phyloP scores from a whole-genome alignment of 2,888 invertebrate species.

The Prenolepis imparis region DNA sequence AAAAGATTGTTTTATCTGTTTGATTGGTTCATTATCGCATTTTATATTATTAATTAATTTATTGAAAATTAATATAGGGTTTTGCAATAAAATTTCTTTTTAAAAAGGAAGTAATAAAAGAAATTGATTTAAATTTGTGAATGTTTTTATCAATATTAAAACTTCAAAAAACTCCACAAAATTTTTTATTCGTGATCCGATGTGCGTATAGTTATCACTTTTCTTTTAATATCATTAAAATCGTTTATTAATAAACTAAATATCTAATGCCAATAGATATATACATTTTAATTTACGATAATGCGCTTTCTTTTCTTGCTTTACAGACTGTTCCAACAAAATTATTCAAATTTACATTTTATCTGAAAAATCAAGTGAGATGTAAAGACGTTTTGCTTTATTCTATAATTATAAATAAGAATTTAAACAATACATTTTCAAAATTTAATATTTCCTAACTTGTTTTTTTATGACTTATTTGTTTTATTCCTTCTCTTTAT shows the following conservation, averaged over 20 bases:
- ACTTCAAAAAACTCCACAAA: not conserved
- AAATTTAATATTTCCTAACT: no score
- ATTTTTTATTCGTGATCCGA: not conserved
- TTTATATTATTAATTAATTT: not conserved
- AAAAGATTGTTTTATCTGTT: not conserved
- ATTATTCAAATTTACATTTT: no score
- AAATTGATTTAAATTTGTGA: not conserved
- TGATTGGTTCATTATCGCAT: not conserved
- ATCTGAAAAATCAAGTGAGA: no score
- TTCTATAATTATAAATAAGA: no score
- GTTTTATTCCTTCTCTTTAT: not conserved
- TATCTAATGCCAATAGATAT: no score
- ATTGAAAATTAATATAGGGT: not conserved
- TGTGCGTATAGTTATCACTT: no score
- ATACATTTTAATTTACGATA: no score
- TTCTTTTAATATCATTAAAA: no score
- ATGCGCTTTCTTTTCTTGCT: not conserved
- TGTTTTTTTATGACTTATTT: no score
- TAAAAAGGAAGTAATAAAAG: not conserved
- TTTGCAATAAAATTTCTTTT: not conserved
- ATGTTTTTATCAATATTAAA: not conserved
- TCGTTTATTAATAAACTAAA: no score
- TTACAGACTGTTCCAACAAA: not conserved
- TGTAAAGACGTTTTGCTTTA: no score
- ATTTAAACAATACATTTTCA: no score